Base-by-base conservation (phyloP, 2,113 vertebrate genomes). In the Salvelinus namaycush region DNA sequence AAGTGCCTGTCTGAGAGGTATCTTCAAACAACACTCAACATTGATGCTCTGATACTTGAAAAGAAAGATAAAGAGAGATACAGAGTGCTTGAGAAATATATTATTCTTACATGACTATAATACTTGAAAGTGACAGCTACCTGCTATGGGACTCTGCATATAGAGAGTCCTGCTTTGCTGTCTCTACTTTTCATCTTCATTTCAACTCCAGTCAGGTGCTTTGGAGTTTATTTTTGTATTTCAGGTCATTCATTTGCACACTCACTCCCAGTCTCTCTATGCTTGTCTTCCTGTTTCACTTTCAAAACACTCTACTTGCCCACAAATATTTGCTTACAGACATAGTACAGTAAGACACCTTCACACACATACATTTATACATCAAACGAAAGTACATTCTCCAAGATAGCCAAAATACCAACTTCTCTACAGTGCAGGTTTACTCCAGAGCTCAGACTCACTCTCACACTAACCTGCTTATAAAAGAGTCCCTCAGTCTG, bases 221-320 rank as follows among this genome's bases (percentile, higher is more conserved):
- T 82, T 79, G 72, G 60, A 84, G 75, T 82, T 85, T 81, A 85
- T 86, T 87, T 85, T 75, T 72, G 77, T 69, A 76, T 79, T 80
- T 67, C 72, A 84, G 80, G 76, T 78, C 79, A 75, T 5, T 60
- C 70, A 60, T 80, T 64, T 44, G 70, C 74, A 69, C 26, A 57
- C 31, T 79, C 57, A 68, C 62, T 80, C 59, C 44, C 20, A 67
- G 48, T 72, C 74, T 62, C 31, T 51, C 48, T 68, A 39, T 60
- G 5, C 34, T 31, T 73, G 68, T 69, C 26, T 65, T 64, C n/a
- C 22, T 73, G 12, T 67, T 78, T 59, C 5, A 62, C 54, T 29
- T 22, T 57, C 49, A 72, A 72, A 26, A 31, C 9, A 48, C 9
- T 22, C 4, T 27, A 7, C 65, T 29, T 67, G 14, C 65, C 7